A percentile compares a stretch with the other conserved stretches of the same genome.
Conservation (phyloP, 2,888 invertebrate species). For the Rhagium mordax region DNA sequence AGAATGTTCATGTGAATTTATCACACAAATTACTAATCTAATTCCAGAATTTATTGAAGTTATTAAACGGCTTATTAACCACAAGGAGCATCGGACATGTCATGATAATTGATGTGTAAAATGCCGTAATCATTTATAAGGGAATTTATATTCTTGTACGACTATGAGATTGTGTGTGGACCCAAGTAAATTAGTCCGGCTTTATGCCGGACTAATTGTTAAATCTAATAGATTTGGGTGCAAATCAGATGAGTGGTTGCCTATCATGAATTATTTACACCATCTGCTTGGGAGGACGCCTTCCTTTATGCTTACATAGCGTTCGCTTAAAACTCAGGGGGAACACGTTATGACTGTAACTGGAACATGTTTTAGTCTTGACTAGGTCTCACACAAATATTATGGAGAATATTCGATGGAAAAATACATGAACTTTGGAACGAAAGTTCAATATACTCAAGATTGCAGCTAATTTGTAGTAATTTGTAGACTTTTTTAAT, state of each 20-base stretch:
- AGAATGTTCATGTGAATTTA: background rate
- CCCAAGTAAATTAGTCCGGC: slow-evolving; percentile 57
- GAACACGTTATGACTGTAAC: background rate
- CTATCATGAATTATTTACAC: slow-evolving; percentile 51
- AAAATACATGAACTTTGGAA: too few relatives aligned
- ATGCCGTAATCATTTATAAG: slow-evolving; percentile 46
- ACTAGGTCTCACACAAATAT: too few relatives aligned
- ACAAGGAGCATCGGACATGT: slow-evolving; percentile 30
- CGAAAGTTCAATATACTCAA: too few relatives aligned
- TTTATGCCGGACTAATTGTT: slow-evolving; percentile 61
- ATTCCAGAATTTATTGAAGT: slow-evolving; percentile 27
- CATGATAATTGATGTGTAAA: slow-evolving; percentile 40
- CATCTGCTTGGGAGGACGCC: slow-evolving; percentile 37
- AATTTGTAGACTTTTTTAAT: too few relatives aligned
- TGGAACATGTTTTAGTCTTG: too few relatives aligned
- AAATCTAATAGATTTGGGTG: slow-evolving; percentile 61
- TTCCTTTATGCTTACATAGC: slow-evolving; percentile 3
- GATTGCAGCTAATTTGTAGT: too few relatives aligned
- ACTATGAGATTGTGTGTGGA: slow-evolving; percentile 52
- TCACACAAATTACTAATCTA: slow-evolving; percentile 25
- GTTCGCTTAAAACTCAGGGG: background rate
- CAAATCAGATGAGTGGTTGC: slow-evolving; percentile 57
- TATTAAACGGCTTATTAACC: slow-evolving; percentile 35
- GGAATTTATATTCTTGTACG: slow-evolving; percentile 51
- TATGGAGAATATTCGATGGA: too few relatives aligned